A percentile compares a stretch with the other conserved stretches of the same genome.
Conservation (phyloP, 92 coral and sea anemone genomes). For the Diadumene lineata region DNA sequence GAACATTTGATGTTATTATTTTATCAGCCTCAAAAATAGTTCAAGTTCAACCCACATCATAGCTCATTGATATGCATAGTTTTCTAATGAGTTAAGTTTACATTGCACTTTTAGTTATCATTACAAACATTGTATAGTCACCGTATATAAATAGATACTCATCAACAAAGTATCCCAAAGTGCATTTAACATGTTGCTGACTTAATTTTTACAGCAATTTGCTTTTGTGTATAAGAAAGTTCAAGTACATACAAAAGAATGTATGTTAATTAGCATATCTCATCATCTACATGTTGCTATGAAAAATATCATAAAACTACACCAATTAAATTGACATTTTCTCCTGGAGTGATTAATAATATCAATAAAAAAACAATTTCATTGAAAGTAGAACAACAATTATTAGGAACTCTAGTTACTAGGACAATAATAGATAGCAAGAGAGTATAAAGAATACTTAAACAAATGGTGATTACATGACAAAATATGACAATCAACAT, state of each 20-base stretch:
- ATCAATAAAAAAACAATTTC: neutral
- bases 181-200: neutral
- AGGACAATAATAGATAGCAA: too few relatives aligned
- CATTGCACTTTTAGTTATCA: neutral
- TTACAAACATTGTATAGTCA: neutral
- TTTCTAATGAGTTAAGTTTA: conserved; percentile 11
- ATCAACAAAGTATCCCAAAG: neutral
- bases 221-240: neutral
- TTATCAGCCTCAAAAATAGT: neutral
- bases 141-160: neutral
- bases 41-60: neutral
- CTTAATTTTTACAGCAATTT: neutral
- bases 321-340: neutral
- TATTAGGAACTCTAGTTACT: too few relatives aligned
- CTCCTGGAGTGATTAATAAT: neutral
- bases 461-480: neutral
- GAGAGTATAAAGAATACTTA: too few relatives aligned
- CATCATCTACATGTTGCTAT: neutral
- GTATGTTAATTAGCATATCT: neutral
- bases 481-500: neutral
- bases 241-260: neutral
- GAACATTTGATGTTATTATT: too few relatives aligned
- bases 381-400: neutral
- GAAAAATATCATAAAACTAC: neutral
- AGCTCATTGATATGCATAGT: conserved; percentile 4